Evolutionary conservation across 2,797 vertebrate genomes (phyloP).

Genomic region (Cryptoblepharus egeriae): DNA sequence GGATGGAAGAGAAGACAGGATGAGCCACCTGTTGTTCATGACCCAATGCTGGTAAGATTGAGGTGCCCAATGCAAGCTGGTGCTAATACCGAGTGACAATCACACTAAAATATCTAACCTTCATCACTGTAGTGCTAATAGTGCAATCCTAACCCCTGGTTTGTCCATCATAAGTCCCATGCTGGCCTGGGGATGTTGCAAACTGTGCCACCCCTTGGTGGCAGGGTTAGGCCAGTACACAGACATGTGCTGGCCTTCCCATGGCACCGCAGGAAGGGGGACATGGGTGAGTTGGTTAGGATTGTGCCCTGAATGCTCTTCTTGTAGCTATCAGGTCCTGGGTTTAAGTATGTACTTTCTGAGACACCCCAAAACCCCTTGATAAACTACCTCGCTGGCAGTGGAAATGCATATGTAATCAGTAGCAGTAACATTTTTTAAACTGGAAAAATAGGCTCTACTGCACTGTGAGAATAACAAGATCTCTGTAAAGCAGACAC

Average conservation of each 20-base stretch:
- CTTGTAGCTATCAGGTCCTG: background rate
- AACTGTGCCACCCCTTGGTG: no score
- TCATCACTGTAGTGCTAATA: background rate
- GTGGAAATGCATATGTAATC: background rate
- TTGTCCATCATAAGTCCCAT: no score
- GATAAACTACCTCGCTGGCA: background rate
- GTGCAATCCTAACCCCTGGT: no score
- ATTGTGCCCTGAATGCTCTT: background rate
- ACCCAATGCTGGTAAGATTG: background rate
- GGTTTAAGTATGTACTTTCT: background rate
- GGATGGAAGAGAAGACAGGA: no score
- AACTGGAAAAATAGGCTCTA: background rate
- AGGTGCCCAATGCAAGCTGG: no score
- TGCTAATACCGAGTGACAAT: background rate
- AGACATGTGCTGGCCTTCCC: no score
- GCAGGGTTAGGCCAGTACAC: no score
- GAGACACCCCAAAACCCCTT: background rate
- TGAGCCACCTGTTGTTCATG: no score
- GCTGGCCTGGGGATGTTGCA: no score
- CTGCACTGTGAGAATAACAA: background rate
- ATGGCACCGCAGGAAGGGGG: no score
- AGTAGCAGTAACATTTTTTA: background rate
- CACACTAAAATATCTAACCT: background rate
- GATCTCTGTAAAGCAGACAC: background rate
- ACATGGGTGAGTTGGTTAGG: no score